Conservation (phyloP, 1,140 invertebrate species). For the Acyrthosiphon pisum region DNA sequence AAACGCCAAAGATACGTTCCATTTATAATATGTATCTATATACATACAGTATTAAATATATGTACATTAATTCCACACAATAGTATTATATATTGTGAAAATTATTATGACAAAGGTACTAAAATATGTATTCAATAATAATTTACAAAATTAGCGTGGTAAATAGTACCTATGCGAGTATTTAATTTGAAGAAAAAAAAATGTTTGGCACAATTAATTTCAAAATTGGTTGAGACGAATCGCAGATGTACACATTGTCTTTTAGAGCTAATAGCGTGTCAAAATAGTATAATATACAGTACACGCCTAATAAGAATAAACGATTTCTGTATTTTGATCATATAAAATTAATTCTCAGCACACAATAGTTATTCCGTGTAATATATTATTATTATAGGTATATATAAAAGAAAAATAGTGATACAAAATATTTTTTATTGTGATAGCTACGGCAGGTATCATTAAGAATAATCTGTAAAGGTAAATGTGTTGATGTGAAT, state of each 20-base stretch:
- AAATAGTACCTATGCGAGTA: neutral
- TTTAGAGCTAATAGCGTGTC: neutral
- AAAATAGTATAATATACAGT: neutral
- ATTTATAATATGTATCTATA: neutral
- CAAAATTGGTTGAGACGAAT: neutral
- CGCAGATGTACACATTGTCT: constrained; percentile 4
- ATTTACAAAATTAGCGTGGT: neutral
- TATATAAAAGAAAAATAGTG: neutral
- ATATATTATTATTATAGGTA: no score
- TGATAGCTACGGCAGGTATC: neutral
- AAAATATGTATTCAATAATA: neutral
- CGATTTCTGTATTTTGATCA: neutral
- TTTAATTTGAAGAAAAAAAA: neutral
- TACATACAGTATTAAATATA: no score
- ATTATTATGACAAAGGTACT: neutral
- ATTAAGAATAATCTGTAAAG: constrained; percentile 35
- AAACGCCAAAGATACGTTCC: neutral
- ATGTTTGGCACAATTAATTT: neutral
- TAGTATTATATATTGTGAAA: neutral
- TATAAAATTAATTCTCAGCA: neutral
- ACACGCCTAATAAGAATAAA: neutral
- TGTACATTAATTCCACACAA: neutral
- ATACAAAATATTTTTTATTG: constrained; percentile 7
- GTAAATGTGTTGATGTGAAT: constrained; percentile 8
- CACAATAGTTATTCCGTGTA: neutral